Percentiles rank a stretch among this genome's conserved stretches.
phyloP scores from a whole-genome alignment of 2,888 invertebrate species.

The Eutolmus rufibarbis region DNA sequence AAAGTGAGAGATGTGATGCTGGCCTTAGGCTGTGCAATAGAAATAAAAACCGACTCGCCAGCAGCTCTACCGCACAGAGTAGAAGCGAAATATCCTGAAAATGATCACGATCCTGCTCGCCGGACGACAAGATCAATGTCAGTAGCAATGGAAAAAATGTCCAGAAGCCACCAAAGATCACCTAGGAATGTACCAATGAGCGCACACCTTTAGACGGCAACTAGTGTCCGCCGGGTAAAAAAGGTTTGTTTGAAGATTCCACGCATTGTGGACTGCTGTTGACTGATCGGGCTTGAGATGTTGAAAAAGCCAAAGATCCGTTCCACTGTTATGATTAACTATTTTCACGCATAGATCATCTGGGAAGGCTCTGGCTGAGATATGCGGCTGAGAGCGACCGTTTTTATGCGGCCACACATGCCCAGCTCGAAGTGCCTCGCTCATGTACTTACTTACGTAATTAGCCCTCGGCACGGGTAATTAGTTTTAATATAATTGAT shows the following conservation, averaged over 20 bases:
- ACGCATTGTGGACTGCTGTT: not conserved
- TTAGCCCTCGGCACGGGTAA: slow-evolving; percentile 31
- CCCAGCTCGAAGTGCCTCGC: not conserved
- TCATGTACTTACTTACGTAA: slow-evolving; percentile 28
- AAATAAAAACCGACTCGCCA: not conserved
- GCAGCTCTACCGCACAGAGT: not conserved
- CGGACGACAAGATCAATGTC: slow-evolving; percentile 24
- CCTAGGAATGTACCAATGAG: slow-evolving; percentile 28
- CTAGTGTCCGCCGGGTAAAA: not conserved
- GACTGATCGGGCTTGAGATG: not conserved
- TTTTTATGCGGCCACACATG: not conserved
- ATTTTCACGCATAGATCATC: not conserved
- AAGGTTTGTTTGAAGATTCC: not conserved
- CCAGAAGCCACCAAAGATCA: slow-evolving; percentile 25
- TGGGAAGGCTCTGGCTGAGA: not conserved
- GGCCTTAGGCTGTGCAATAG: not conserved
- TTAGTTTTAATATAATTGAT: slow-evolving; percentile 33
- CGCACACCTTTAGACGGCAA: not conserved
- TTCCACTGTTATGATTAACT: not conserved
- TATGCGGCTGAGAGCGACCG: not conserved
- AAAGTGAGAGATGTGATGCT: not conserved
- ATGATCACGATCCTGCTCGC: slow-evolving; percentile 11
- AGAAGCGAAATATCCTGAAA: not conserved
- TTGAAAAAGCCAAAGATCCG: not conserved
- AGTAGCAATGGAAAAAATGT: slow-evolving; percentile 17